Base-by-base conservation (phyloP, 2,888 invertebrate genomes). In the Coremacera marginata region DNA sequence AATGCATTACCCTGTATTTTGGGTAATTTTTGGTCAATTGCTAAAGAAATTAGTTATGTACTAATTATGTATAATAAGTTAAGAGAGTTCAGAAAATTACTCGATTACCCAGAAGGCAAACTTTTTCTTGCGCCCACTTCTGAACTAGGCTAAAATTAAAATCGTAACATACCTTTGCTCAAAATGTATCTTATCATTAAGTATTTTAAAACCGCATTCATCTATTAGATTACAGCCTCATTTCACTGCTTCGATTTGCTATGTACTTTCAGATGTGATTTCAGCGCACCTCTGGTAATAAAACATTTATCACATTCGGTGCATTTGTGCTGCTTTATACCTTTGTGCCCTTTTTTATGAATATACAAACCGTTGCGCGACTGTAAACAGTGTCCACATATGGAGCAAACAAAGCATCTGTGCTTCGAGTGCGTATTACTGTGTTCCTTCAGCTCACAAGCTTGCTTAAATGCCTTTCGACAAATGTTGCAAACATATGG, bases 351-450 rank as follows among this genome's bases (percentile, higher is more conserved):
- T 60, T 78, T 80, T 63, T 67, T 80, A 31, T 82, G 82, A 19
- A 80, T 70, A 67, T 82, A 80, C 5, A 82, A 62, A 5, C 80
- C 80, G 60, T 77, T 79, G 25, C 81, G 78, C 5, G 82, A 81
- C 34, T 52, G 27, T 22, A 79, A 72, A 51, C 25, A 31, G 25
- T 72, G 55, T 9, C 77, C 73, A 60, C 82, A 82, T 37, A 79
- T 51, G 52, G 49, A 27, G 63, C 82, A 82, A 67, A 75, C 25
- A 65, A 65, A 81, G n/a, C 55, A 55, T 49, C 49, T 79, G 3
- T 70, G 2, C 8, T 62, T 65, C 11, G 51, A 44, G 34, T 82
- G 82, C 19, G 78, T 79, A 19, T 57, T 49, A n/a, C 70, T 37
- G 44, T 82, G 82, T 31, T 65, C 57, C 22, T 75, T 80, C 22